Conservation (phyloP, 2,797 vertebrate species). For the Pseudochirops cupreus region DNA sequence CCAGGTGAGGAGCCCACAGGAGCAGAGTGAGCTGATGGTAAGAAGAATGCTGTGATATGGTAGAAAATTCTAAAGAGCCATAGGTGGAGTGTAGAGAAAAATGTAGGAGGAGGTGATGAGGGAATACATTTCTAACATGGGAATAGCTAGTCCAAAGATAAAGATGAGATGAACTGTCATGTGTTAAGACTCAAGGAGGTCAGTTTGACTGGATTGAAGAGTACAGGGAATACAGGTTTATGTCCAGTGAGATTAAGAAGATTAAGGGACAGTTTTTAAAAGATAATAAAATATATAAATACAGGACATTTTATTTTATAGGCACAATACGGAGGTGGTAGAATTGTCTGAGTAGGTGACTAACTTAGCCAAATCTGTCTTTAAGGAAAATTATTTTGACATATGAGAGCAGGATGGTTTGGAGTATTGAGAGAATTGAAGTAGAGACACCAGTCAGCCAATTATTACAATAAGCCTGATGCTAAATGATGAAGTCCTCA, state of each 20-base stretch:
- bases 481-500: background rate
- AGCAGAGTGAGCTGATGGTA: background rate
- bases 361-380: background rate
- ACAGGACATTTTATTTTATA: background rate
- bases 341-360: background rate
- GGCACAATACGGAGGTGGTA: background rate
- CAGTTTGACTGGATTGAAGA: background rate
- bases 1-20: background rate
- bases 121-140: background rate
- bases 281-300: background rate
- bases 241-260: background rate
- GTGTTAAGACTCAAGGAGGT: background rate
- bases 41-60: background rate
- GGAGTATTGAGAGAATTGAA: background rate
- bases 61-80: background rate
- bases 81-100: background rate
- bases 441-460: background rate
- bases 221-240: background rate
- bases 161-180: background rate
- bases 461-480: background rate
- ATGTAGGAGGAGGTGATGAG: too few relatives aligned
- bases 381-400: background rate
- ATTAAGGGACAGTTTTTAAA: background rate
- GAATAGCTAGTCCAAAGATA: background rate
- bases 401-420: background rate